Percentiles rank a stretch among this genome's conserved stretches.
These are phyloP conservation scores for Caprella mutica DNA, from an alignment of 2,888 invertebrate genomes.

Conservation along the genomic window DNA sequence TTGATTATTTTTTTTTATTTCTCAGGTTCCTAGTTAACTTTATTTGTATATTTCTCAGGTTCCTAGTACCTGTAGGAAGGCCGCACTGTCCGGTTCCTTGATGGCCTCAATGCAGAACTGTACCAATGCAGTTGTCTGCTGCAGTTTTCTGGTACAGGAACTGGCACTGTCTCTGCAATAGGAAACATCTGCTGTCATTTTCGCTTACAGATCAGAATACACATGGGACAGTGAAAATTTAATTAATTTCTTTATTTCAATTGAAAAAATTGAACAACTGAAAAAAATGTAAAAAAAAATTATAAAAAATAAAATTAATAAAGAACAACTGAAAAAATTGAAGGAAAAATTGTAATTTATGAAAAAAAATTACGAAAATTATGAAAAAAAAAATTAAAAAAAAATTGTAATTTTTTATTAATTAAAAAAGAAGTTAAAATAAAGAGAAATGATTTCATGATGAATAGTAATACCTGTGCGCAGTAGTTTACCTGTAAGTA, in stretches of 20 bases:
- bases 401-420: neutral
- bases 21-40: too few relatives aligned
- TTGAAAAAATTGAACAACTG: too few relatives aligned
- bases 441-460: neutral
- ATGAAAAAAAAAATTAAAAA: neutral
- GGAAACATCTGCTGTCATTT: neutral
- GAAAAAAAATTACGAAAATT: neutral
- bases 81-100: constrained; percentile 90
- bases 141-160: constrained; percentile 44
- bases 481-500: constrained; percentile 21
- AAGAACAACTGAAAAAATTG: neutral
- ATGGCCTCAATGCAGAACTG: constrained; percentile 98
- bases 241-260: too few relatives aligned
- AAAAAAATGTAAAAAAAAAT: neutral
- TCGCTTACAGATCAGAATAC: neutral
- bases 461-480: neutral
- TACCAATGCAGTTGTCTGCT: constrained; percentile 85
- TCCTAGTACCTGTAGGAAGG: constrained; percentile 89
- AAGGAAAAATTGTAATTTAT: neutral
- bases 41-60: too few relatives aligned
- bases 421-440: neutral
- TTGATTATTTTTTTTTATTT: too few relatives aligned
- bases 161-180: constrained; percentile 20
- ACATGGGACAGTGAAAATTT: too few relatives aligned
- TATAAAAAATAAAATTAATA: neutral